Base-by-base conservation (phyloP, 2,113 vertebrate species). In the Halichoeres trimaculatus region DNA sequence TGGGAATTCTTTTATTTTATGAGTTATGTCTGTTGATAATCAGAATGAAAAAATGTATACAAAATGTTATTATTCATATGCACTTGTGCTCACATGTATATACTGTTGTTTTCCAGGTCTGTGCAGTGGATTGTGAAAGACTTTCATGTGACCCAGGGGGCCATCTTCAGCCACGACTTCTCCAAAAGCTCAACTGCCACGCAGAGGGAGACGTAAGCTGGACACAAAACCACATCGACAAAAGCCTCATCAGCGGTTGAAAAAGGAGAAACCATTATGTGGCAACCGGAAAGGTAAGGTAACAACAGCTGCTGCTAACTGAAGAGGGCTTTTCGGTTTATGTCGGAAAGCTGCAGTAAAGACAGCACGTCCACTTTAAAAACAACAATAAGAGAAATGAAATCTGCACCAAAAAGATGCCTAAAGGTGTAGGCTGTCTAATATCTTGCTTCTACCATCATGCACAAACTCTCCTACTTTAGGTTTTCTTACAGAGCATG, bases 101-200 rank as follows among this genome's bases (percentile, higher is more conserved):
- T 19, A 43, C 51, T 52, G 63, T 75, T 88, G 71, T 91, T 92
- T 90, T 87, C 68, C 62, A 89, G 87, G 67, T 74, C 70, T 83
- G 57, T 40, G 38, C 43, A 59, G 65, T 60, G 67, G 51, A 81
- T 89, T 90, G 91, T 63, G 82, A 81, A 88, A 88, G 79, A 86
- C 76, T 76, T 71, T 89, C 90, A 80, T 85, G 84, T 92, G 91
- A 93, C 36, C 51, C 84, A 85, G 67, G 7, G 1, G 20, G 1
- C 79, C 77, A 86, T 85, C 78, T 90, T 91, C 85, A 89, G 90
- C 88, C 84, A 89, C 88, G 69, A 94, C 89, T 94, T 94, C 92
- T 93, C 88, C 80, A 92, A 92, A 93, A 91, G 70, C 72, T 80
- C 62, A 89, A 90, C 92, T 69, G 89, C 81, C 87, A 48, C 30